These are phyloP conservation scores for Pachypanchax playfairii DNA, from an alignment of 2,113 vertebrate species.

Conservation along the genomic window DNA sequence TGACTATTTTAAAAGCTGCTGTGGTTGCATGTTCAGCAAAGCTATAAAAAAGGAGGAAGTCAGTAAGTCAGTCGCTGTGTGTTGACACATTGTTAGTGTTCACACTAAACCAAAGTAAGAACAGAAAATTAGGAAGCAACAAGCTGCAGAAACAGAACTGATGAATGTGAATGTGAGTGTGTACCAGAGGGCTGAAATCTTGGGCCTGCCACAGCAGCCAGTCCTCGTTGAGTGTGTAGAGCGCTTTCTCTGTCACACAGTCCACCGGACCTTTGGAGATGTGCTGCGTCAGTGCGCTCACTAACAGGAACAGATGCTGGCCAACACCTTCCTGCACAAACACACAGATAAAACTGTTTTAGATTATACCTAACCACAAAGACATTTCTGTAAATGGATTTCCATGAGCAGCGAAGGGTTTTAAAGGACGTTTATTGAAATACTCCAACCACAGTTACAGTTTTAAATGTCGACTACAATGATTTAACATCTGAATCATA, in stretches of 20 bases:
- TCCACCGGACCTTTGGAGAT: slow-evolving; percentile 94
- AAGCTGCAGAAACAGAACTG: background rate
- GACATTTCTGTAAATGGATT: no score
- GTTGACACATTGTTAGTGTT: no score
- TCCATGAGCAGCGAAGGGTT: no score
- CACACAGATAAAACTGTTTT: background rate
- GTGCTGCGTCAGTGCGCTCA: slow-evolving; percentile 90
- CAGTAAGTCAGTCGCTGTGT: no score
- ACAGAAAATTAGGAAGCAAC: slow-evolving; percentile 21
- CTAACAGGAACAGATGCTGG: slow-evolving; percentile 89
- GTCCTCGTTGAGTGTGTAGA: slow-evolving; percentile 95
- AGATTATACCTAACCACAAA: no score
- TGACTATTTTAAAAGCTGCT: no score
- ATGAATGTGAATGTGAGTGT: slow-evolving; percentile 40
- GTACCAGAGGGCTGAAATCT: slow-evolving; percentile 89
- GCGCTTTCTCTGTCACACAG: slow-evolving; percentile 89
- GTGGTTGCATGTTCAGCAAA: no score
- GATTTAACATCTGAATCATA: no score
- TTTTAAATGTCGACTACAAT: no score
- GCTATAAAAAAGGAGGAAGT: no score
- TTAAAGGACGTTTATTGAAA: no score
- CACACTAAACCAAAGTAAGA: slow-evolving; percentile 7
- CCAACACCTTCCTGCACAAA: slow-evolving; percentile 88
- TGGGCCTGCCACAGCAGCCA: slow-evolving; percentile 95
- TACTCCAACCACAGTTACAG: no score